A percentile compares a stretch with the other conserved stretches of the same genome.
phyloP scores from a whole-genome alignment of 2,797 vertebrate genomes.

The Sitta carolinensis region DNA sequence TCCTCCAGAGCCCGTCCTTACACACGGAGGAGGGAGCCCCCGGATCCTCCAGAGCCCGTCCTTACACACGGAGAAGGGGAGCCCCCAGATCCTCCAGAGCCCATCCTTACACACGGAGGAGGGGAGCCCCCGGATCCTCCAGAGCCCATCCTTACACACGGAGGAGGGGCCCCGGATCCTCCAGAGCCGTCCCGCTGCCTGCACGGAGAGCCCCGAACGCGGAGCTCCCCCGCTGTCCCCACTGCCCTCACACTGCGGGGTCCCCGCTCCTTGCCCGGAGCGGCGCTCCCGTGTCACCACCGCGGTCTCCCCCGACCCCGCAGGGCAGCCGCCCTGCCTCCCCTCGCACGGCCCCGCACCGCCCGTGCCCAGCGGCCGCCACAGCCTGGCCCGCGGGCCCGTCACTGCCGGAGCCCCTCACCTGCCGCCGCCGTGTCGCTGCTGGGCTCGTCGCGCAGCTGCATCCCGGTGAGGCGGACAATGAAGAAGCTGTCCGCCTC shows the following conservation, averaged over 20 bases:
- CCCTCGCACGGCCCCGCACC: background rate
- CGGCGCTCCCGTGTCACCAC: background rate
- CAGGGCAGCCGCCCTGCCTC: background rate
- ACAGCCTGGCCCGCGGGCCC: background rate
- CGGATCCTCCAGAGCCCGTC: background rate
- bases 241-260: background rate
- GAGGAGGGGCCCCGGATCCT: no score
- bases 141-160: no score
- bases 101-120: no score
- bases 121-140: no score
- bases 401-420: background rate
- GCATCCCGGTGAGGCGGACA: no score
- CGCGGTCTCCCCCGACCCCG: background rate
- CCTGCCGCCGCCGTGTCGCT: background rate
- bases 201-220: background rate
- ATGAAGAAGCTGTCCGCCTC: background rate
- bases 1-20: background rate
- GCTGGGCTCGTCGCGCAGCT: background rate
- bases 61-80: fast-evolving
- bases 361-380: background rate
- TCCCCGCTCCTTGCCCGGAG: no score
- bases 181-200: no score
- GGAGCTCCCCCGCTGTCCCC: background rate
- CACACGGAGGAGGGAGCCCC: fast-evolving
- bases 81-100: no score